Evolutionary conservation across 2,888 invertebrate species (phyloP).

Genomic region (Diadromus collaris): DNA sequence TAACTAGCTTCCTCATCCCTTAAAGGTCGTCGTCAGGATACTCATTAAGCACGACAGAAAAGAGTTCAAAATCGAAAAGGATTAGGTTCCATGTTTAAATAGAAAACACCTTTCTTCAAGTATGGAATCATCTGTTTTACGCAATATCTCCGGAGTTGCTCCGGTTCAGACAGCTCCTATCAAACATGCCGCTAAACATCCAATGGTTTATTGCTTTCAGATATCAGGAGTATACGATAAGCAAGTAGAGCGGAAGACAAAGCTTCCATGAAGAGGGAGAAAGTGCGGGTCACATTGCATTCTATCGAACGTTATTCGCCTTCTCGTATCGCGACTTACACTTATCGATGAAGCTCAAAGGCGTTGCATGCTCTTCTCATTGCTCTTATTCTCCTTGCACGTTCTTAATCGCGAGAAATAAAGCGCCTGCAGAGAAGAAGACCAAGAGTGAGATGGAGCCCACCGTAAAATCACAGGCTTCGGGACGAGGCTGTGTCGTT

Average conservation of each 20-base stretch:
- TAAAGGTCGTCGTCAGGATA: background rate
- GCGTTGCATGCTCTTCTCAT: background rate
- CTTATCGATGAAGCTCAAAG: background rate
- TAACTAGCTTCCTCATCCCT: background rate
- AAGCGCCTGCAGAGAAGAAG: background rate
- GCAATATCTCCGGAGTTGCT: too few relatives aligned
- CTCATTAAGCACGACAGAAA: too few relatives aligned
- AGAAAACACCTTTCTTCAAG: too few relatives aligned
- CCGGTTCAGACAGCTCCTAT: too few relatives aligned
- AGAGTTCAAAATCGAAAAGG: too few relatives aligned
- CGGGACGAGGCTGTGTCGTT: conserved; percentile 15
- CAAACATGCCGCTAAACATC: too few relatives aligned
- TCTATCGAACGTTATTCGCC: background rate
- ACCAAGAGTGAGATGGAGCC: background rate
- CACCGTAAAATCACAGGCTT: conserved; percentile 4
- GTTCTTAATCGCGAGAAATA: background rate
- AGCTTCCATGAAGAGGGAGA: background rate
- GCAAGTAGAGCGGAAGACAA: background rate
- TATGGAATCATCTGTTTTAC: too few relatives aligned
- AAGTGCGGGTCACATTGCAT: background rate
- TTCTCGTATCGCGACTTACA: too few relatives aligned
- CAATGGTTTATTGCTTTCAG: background rate
- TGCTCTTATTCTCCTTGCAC: background rate
- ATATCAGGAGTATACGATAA: background rate
- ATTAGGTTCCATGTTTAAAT: too few relatives aligned